These are phyloP conservation scores for Leptinotarsa tumamoca DNA, from an alignment of 2,888 invertebrate genomes.

Conservation along the genomic window DNA sequence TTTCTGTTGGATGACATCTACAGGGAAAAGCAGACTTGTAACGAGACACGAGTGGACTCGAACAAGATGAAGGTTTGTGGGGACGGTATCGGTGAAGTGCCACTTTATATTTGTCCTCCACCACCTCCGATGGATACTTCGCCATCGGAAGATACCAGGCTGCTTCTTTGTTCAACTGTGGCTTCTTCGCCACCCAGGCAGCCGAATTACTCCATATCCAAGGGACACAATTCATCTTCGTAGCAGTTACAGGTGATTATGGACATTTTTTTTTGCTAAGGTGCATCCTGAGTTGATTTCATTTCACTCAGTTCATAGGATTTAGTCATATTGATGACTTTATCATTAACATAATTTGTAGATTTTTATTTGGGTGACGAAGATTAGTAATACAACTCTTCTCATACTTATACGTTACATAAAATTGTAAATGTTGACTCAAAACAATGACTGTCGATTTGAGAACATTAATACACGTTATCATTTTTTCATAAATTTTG, in stretches of 20 bases:
- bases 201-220: slow-evolving; percentile 61
- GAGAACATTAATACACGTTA: too few relatives aligned
- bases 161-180: slow-evolving; percentile 57
- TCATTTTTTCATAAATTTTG: too few relatives aligned
- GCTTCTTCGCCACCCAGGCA: slow-evolving; percentile 45
- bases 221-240: slow-evolving; percentile 63
- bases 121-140: slow-evolving; percentile 70
- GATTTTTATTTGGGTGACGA: too few relatives aligned
- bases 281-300: neutral
- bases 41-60: slow-evolving; percentile 57
- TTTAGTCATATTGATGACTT: too few relatives aligned
- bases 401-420: too few relatives aligned
- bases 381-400: too few relatives aligned
- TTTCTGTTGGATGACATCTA: slow-evolving; percentile 66
- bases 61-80: slow-evolving; percentile 62
- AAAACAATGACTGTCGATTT: too few relatives aligned
- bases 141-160: slow-evolving; percentile 69
- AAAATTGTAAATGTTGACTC: too few relatives aligned
- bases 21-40: slow-evolving; percentile 57
- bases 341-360: too few relatives aligned
- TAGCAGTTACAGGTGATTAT: slow-evolving; percentile 65
- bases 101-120: slow-evolving; percentile 69
- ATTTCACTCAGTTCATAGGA: too few relatives aligned
- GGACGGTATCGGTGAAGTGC: slow-evolving; percentile 59
- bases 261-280: neutral